Evolutionary conservation across 1,140 invertebrate species (phyloP), one percentile per base, ranked within the genome.

Genomic region (Hycleus phaleratus): DNA sequence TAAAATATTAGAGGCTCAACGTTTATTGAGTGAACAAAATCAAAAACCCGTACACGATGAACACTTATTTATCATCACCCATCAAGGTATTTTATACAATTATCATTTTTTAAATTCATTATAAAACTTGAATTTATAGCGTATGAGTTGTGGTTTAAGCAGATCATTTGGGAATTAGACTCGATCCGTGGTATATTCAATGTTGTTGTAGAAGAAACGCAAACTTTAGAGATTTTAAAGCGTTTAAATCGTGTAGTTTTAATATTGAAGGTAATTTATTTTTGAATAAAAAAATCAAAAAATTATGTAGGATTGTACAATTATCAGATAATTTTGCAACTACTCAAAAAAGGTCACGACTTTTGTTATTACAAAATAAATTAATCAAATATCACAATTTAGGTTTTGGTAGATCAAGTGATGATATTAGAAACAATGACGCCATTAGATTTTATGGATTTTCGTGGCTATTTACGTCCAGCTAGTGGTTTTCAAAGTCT

Each of bases 101-200:
- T n/a, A 51, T 9, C 2, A 45, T 10, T 46, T 26, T 46, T 38
- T 52, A 46, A 46, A 26, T 25, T 58, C 42, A 38, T 44, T 46
- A 56, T 12, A 47, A 40, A 9, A n/a, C n/a, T 43, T 39, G 52
- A 12, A 43, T 10, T 80, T 79, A 59, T 77, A 97, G 95, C 95
- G 1, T 98, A 98, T 74, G 97, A 99, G 74, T 78, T 99, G 10
- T 99, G 97, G 97, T 99, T 99, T 79, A 98, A 98, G 75, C 96
- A 99, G 79, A 97, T 99, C 40, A 89, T 99, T 51, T 97, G 86
- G 71, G 97, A 99, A 71, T 77, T 99, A 54, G 95, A 98, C 71
- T 97, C 94, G 0, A 88, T 99, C 5, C 75, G 93, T 49, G 75
- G 80, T 2, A 77, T 97, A 45, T 91, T 98, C 64, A 86, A 84